Evolutionary conservation across 1,140 invertebrate species (phyloP), one percentile per base, ranked within the genome.

Genomic region (Eurytemora carolleeae): DNA sequence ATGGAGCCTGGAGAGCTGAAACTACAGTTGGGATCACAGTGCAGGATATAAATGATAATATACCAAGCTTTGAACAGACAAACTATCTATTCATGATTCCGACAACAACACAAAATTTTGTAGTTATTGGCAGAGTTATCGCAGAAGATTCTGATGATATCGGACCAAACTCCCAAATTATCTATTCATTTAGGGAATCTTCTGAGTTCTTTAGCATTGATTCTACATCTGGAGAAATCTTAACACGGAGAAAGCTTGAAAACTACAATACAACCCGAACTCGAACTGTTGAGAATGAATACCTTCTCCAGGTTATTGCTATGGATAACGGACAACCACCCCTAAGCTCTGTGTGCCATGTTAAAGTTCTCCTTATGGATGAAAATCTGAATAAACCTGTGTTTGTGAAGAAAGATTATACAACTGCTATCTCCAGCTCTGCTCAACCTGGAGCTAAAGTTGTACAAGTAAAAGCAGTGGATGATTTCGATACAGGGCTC

Each of bases 251-350:
- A 68, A 77, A 78, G 0, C 75, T 94, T 53, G 78, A 79, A 61
- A 94, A 90, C 70, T 87, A 87, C 68, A 81, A 85, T 69, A 85
- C 83, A 0, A 63, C 65, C n/a, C 69, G 68, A 55, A 79, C 82
- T 58, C 76, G 79, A 1, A 90, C 86, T 0, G 86, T 87, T 0
- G 87, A 92, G 70, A 95, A 95, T 72, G 78, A 83, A 59, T 89
- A 92, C 67, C 78, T 82, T 1, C 72, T 96, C 12, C 84, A 83
- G 0, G 80, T 96, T 0, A 71, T 92, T 0, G 91, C 90, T 0
- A 88, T 83, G 0, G 90, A 94, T 69, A 88, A 90, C 69, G 92
- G 92, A 0, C 91, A 89, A 69, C 91, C 91, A 18, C 87, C 88
- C 0, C 79, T 91, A 76, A 86, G 85, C 15, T 85, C 85, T 1